These are phyloP conservation scores for Drosophila melanica DNA, from an alignment of 1,140 invertebrate species.

Conservation along the genomic window DNA sequence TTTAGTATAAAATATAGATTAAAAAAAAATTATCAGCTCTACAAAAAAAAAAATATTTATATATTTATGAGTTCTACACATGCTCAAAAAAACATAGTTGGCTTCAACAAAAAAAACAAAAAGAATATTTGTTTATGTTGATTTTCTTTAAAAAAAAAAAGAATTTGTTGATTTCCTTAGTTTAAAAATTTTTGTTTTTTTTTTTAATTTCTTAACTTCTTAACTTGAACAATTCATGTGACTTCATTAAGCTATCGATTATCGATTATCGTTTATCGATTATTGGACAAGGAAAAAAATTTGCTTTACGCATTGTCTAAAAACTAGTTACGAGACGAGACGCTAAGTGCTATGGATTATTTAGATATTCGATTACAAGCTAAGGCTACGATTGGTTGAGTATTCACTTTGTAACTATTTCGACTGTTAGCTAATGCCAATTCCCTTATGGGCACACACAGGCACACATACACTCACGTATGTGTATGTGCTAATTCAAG, in stretches of 20 bases:
- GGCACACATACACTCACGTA: background rate
- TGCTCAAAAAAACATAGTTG: conserved; percentile 31
- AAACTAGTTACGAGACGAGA: conserved; percentile 43
- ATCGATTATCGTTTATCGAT: conserved; percentile 20
- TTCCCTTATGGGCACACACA: background rate
- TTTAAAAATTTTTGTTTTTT: background rate
- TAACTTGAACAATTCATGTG: conserved; percentile 41
- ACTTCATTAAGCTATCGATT: conserved; percentile 27
- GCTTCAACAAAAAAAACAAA: conserved; percentile 44
- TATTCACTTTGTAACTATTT: conserved; percentile 20
- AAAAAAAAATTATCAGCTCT: conserved; percentile 34
- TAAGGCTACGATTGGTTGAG: conserved; percentile 78
- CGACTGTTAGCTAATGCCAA: conserved; percentile 7
- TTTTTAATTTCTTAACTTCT: conserved; percentile 14
- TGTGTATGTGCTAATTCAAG: background rate
- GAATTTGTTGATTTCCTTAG: conserved; percentile 13
- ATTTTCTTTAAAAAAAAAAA: conserved; percentile 32
- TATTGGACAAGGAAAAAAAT: conserved; percentile 48
- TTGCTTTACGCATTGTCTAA: conserved; percentile 35
- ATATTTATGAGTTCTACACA: conserved; percentile 22
- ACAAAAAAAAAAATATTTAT: conserved; percentile 54
- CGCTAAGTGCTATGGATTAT: conserved; percentile 41
- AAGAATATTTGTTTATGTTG: conserved; percentile 25
- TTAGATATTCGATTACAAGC: conserved; percentile 55
- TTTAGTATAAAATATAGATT: conserved; percentile 29